Evolutionary conservation across 2,113 vertebrate genomes (phyloP).

Genomic region (Sus scrofa): T2T-Sscrofa CM000826.6:31808001-31808500

Average conservation of each 20-base stretch:
- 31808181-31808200: background rate
- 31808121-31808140: background rate
- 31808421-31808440: constrained; percentile 75
- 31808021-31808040: background rate
- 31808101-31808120: background rate
- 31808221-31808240: background rate
- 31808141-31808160: background rate
- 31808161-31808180: background rate
- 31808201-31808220: background rate
- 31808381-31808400: constrained; percentile 80
- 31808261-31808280: constrained; percentile 58
- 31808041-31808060: background rate
- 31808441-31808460: constrained; percentile 74
- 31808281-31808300: constrained; percentile 73
- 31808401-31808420: constrained; percentile 63
- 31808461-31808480: constrained; percentile 48
- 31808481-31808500: background rate
- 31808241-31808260: constrained; percentile 1
- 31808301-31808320: constrained; percentile 49
- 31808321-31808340: constrained; percentile 79
- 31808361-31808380: constrained; percentile 80
- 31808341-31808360: constrained; percentile 79
- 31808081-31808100: background rate
- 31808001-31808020: background rate
- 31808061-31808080: background rate